phyloP scores from a whole-genome alignment of 2,888 invertebrate species.

The Cerceris ruficornis region DNA sequence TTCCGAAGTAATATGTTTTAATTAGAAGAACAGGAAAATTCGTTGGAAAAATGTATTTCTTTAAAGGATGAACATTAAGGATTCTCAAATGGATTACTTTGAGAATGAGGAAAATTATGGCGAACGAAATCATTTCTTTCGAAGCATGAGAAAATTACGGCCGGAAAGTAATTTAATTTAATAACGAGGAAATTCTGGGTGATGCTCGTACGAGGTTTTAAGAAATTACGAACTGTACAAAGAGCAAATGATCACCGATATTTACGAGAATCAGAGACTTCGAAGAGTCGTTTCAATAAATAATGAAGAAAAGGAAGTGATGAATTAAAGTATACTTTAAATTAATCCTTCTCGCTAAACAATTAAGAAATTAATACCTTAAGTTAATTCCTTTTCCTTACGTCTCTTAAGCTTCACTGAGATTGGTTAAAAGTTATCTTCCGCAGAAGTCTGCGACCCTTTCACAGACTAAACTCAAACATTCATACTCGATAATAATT shows the following conservation, averaged over 20 bases:
- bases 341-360: conserved; percentile 42
- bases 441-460: background rate
- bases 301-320: conserved; percentile 35
- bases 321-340: conserved; percentile 49
- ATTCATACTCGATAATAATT: too few relatives aligned
- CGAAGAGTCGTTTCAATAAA: conserved; percentile 37
- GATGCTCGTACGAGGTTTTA: background rate
- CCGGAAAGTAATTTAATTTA: background rate
- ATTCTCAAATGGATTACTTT: conserved; percentile 14
- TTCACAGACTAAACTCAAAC: background rate
- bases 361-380: conserved; percentile 49
- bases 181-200: background rate
- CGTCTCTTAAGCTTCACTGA: conserved; percentile 26
- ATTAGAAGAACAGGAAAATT: conserved; percentile 16
- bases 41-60: conserved; percentile 28
- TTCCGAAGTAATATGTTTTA: conserved; percentile 13
- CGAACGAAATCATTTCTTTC: conserved; percentile 5
- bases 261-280: too few relatives aligned
- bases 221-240: background rate
- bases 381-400: conserved; percentile 33
- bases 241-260: background rate
- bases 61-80: conserved; percentile 16
- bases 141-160: background rate
- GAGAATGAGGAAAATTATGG: conserved; percentile 3
- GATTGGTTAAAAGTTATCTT: conserved; percentile 29